Base-by-base conservation (phyloP, 2,113 vertebrate species). In the Cephalopterus ornatus region DNA sequence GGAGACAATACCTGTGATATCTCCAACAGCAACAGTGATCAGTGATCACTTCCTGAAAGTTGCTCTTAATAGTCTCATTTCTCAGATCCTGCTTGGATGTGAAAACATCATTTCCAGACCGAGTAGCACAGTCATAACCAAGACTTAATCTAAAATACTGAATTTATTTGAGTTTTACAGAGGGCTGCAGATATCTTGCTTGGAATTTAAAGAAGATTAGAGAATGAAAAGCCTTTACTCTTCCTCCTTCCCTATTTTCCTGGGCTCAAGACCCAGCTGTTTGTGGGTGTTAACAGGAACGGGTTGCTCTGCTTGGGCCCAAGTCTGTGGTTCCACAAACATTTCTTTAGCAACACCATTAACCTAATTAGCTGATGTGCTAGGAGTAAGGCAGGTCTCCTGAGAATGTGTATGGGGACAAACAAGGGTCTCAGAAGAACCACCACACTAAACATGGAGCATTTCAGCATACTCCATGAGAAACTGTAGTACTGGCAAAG, bases 1-100 rank as follows among this genome's bases (percentile, higher is more conserved):
- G 70, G 80, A 87, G 76, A 86, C 84, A 91, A 72, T 94, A 94
- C 73, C 92, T 89, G 62, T 6, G 26, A 70, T 93, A 94, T 53
- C 47, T 89, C 83, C 88, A 94, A 89, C 65, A 92, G 76, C 59
- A 96, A 67, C 47, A 70, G 50, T 28, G 37, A 91, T 76, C 47
- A 67, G 47, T 30, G 37, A 89, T 76, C 55, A 41, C 55, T 94
- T 94, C 89, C 77, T 83, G 74, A 91, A 96, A 80, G 55, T 68
- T 85, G 32, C 37, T 94, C 32, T 52, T 82, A 83, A 75, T 18
- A 52, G 68, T 33, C 72, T 81, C 52, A 61, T 91, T 95, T 94
- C 37, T 87, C 72, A 92, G 86, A 52, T 23, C 26, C 53, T 5
- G 4, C 80, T 58, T 82, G 26, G 62, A 93, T 68, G n/a, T 56